phyloP scores from a whole-genome alignment of 2,888 invertebrate genomes.

The Orthosia gracilis region DNA sequence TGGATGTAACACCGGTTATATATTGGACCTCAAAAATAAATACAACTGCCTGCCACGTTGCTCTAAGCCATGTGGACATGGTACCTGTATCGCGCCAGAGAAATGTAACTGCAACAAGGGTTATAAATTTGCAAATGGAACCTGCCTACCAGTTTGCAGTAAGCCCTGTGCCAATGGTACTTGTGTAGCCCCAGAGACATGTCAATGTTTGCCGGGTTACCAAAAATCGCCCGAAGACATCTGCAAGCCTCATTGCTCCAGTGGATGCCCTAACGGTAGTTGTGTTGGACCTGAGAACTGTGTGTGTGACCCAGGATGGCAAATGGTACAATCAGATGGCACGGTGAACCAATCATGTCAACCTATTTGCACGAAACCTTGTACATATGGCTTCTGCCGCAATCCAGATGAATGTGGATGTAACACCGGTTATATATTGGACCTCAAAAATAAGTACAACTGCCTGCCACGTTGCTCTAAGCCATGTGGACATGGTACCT shows the following conservation, averaged over 20 bases:
- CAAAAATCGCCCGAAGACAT: background rate
- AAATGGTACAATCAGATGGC: background rate
- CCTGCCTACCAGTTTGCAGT: slow-evolving; percentile 42
- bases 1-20: too few species aligned
- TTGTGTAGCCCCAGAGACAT: slow-evolving; percentile 46
- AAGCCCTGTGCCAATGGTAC: slow-evolving; percentile 29
- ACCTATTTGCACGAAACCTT: slow-evolving; percentile 36
- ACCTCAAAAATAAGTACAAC: too few species aligned
- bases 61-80: too few species aligned
- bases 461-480: too few species aligned
- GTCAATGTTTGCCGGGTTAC: slow-evolving; percentile 41
- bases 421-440: too few species aligned
- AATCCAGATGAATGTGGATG: too few species aligned
- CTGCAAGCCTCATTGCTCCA: slow-evolving; percentile 41
- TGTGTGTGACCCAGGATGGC: slow-evolving; percentile 41
- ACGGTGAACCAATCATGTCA: slow-evolving; percentile 5
- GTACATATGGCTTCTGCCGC: slow-evolving; percentile 11
- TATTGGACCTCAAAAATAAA: too few species aligned
- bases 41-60: too few species aligned
- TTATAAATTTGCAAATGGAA: background rate
- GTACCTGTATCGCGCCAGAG: too few species aligned
- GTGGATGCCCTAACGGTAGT: slow-evolving; percentile 34
- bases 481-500: too few species aligned
- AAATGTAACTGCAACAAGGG: too few species aligned
- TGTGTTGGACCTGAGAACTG: slow-evolving; percentile 49